These are phyloP conservation scores for Volucella inflata DNA, from an alignment of 2,888 invertebrate species.

Conservation along the genomic window DNA sequence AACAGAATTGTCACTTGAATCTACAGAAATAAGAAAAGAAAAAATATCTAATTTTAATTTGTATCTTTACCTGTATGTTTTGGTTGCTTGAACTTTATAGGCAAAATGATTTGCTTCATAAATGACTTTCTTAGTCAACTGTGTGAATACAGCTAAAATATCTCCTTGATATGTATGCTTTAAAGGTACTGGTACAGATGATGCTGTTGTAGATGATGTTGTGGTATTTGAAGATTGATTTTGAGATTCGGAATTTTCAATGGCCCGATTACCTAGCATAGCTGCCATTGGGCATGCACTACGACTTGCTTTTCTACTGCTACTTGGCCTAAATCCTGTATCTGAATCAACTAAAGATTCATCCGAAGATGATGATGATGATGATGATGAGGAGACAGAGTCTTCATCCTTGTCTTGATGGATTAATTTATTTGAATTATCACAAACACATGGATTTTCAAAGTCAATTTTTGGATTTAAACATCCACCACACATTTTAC, in stretches of 20 bases:
- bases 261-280: slow-evolving; percentile 32
- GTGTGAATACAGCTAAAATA: slow-evolving; percentile 81
- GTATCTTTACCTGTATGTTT: slow-evolving; percentile 81
- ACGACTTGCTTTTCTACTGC: slow-evolving; percentile 51
- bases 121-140: slow-evolving; percentile 79
- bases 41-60: slow-evolving; percentile 10
- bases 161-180: slow-evolving; percentile 79
- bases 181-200: slow-evolving; percentile 60
- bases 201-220: slow-evolving; percentile 36
- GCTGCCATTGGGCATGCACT: slow-evolving; percentile 61
- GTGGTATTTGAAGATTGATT: slow-evolving; percentile 42
- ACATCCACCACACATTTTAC: slow-evolving; percentile 65
- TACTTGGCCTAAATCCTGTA: slow-evolving; percentile 57
- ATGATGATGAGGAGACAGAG: slow-evolving; percentile 13
- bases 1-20: slow-evolving; percentile 1
- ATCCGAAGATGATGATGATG: slow-evolving; percentile 45
- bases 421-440: neutral
- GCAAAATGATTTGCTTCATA: slow-evolving; percentile 77
- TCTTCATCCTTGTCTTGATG: neutral
- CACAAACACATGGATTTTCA: slow-evolving; percentile 52
- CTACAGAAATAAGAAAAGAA: slow-evolving; percentile 7
- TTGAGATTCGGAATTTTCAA: slow-evolving; percentile 57
- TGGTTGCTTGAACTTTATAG: slow-evolving; percentile 79
- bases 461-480: slow-evolving; percentile 52
- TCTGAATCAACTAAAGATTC: slow-evolving; percentile 64